A percentile compares a stretch with the other conserved stretches of the same genome.
These are phyloP conservation scores for Drosophila punjabiensis DNA, from an alignment of 1,140 invertebrate species.

Conservation along the genomic window DNA sequence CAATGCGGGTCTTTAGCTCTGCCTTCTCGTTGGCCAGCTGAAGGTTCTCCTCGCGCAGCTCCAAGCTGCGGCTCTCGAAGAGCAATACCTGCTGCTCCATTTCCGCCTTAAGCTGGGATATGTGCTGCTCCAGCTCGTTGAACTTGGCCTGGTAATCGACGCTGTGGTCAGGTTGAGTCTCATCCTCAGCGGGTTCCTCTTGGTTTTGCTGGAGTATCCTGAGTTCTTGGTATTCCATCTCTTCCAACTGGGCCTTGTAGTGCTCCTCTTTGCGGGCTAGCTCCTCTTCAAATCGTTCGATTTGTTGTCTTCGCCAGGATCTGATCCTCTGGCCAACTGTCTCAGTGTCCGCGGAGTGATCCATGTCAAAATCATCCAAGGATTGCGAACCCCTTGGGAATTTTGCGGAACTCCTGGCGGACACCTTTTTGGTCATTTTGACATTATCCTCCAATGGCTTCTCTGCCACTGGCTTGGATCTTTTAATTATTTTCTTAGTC, in stretches of 20 bases:
- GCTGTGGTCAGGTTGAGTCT: not conserved
- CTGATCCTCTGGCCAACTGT: slow-evolving; percentile 19
- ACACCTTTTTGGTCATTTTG: not conserved
- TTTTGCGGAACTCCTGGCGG: not conserved
- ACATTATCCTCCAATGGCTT: not conserved
- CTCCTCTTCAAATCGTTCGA: slow-evolving; percentile 45
- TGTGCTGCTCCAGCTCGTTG: slow-evolving; percentile 54
- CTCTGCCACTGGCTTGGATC: not conserved
- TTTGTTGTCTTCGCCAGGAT: slow-evolving; percentile 58
- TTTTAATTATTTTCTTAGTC: slow-evolving; percentile 24
- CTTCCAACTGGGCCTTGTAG: slow-evolving; percentile 34
- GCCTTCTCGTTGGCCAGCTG: slow-evolving; percentile 47
- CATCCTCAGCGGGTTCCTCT: not conserved
- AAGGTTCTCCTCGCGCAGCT: slow-evolving; percentile 58
- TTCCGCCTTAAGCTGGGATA: slow-evolving; percentile 39
- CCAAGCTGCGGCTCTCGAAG: slow-evolving; percentile 44
- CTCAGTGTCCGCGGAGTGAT: not conserved
- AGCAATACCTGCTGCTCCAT: slow-evolving; percentile 46
- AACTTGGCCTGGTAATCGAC: slow-evolving; percentile 50
- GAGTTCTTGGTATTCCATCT: slow-evolving; percentile 23
- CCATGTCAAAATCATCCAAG: not conserved
- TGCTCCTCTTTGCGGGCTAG: slow-evolving; percentile 33
- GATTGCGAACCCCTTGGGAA: not conserved
- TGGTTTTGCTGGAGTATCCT: not conserved
- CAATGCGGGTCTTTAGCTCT: slow-evolving; percentile 50